These are phyloP conservation scores for Montipora sp. DNA, from an alignment of 64 coral and sea anemone genomes.

Conservation along the genomic window DNA sequence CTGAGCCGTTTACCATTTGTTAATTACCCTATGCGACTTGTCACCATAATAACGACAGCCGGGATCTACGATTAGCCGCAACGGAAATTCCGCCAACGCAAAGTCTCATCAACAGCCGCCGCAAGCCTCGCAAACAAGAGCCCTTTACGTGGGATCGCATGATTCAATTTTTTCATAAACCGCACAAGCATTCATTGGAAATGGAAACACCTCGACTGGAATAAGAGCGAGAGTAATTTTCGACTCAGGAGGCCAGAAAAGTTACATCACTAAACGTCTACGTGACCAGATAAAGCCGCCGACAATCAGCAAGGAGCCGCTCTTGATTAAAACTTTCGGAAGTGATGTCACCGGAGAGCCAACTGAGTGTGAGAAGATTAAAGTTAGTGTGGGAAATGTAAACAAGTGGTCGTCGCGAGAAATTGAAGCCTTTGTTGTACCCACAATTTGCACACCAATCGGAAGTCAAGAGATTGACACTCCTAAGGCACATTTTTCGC, in stretches of 20 bases:
- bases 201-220: neutral
- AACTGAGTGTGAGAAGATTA: too few species aligned
- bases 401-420: neutral
- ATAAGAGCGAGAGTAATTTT: conserved; percentile 44
- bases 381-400: neutral
- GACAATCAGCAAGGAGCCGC: too few species aligned
- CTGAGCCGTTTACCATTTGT: too few species aligned
- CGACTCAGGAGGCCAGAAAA: conserved; percentile 37
- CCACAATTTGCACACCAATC: conserved; percentile 11
- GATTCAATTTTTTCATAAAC: conserved; percentile 34
- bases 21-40: too few species aligned
- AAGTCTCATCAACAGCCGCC: neutral
- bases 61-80: neutral
- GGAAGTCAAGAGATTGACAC: conserved; percentile 55
- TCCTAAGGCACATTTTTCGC: neutral
- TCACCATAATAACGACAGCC: too few species aligned
- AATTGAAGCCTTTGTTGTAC: conserved; percentile 36
- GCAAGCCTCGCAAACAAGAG: neutral
- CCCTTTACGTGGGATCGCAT: neutral
- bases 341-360: too few species aligned
- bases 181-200: conserved; percentile 1
- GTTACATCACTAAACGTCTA: conserved; percentile 3
- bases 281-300: too few species aligned
- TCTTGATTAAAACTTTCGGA: too few species aligned
- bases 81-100: conserved; percentile 1